Base-by-base conservation (phyloP, 1,140 invertebrate genomes). In the Atta cephalotes region DNA sequence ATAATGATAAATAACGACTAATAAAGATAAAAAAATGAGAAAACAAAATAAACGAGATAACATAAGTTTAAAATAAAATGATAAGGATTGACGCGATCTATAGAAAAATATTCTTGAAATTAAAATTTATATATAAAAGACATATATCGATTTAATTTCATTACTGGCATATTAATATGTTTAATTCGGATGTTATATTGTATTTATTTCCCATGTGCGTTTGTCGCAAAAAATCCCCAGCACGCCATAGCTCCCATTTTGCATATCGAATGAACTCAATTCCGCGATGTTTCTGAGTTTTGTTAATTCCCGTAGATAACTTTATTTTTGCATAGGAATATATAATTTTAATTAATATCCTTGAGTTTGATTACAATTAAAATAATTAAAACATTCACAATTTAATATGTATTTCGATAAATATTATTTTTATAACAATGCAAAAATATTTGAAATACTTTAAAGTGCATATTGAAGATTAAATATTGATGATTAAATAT, bases 161-260 rank as follows among this genome's bases (percentile, higher is more conserved):
- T 51, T 74, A 84, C 3, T 3, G 21, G n/a, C 49, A 51, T 5
- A 51, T 51, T 51, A 51, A 51, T 82, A 72, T 16, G 25, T 84
- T 84, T 63, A 7, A 49, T 62, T 21, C n/a, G 18, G 25, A 51
- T 28, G 25, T 62, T 45, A 45, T 45, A 28, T 10, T 28, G 70
- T 21, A 74, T 84, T 84, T n/a, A 74, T 76, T 62, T 84, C n/a
- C 28, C 39, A 74, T 18, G 25, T 39, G 25, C 1, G 3, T 51
- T 74, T 62, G 14, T 12, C 21, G 25, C 18, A 31, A 82, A 72
- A 72, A 51, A 60, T 4, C 14, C 1, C 21, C 10, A 18, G 12
- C 5, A 28, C 12, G 21, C 5, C 16, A 18, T 28, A 25, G 21
- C 3, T 12, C 31, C 1, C 21, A 56, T 14, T 60, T 82, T 51